phyloP scores from a whole-genome alignment of 2,888 invertebrate species.

The Pilophorus perplexus region DNA sequence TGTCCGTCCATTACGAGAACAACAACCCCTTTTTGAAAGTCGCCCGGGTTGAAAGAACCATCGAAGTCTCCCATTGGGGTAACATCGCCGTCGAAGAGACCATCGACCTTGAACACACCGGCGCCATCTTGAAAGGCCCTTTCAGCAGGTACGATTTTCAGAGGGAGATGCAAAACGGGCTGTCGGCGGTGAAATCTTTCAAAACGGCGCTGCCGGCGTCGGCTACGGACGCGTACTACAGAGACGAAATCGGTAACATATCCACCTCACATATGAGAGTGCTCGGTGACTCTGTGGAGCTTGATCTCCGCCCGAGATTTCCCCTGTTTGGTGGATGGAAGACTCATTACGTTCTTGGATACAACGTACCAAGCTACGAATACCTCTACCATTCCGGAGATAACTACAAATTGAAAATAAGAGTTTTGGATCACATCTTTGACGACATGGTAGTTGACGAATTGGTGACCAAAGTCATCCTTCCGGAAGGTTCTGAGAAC shows the following conservation, averaged over 20 bases:
- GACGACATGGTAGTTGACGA: constrained; percentile 96
- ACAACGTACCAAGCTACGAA: constrained; percentile 96
- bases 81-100: constrained; percentile 96
- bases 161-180: constrained; percentile 81
- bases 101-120: constrained; percentile 86
- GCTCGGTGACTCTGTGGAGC: constrained; percentile 86
- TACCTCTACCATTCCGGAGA: constrained; percentile 75
- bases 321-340: constrained; percentile 99
- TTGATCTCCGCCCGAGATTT: constrained; percentile 94
- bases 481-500: constrained; percentile 89
- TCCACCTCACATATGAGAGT: constrained; percentile 91
- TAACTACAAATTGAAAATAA: constrained; percentile 68
- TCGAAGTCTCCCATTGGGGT: constrained; percentile 99
- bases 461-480: constrained; percentile 78
- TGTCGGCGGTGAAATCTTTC: constrained; percentile 87
- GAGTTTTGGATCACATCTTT: constrained; percentile 92
- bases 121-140: constrained; percentile 87
- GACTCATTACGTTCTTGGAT: constrained; percentile 93
- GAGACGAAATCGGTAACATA: constrained; percentile 98
- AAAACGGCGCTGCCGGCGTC: constrained; percentile 71
- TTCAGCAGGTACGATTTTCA: constrained; percentile 98
- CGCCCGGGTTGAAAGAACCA: constrained; percentile 74
- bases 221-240: constrained; percentile 93
- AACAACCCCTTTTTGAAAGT: constrained; percentile 95
- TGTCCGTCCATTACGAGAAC: constrained; percentile 90